These are phyloP conservation scores for Teleopsis dalmanni DNA, from an alignment of 1,140 invertebrate genomes.

Conservation along the genomic window DNA sequence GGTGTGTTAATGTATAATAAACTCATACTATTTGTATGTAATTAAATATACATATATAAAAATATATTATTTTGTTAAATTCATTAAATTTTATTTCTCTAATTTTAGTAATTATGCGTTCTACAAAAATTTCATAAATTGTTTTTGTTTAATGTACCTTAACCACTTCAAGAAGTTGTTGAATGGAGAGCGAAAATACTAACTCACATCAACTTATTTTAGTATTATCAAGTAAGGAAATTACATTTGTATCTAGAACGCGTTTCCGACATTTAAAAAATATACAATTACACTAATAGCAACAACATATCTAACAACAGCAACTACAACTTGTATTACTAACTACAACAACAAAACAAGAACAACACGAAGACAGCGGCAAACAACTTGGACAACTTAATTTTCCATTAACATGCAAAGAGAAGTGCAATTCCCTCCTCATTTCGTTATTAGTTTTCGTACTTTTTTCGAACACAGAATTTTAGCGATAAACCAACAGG, in stretches of 20 bases:
- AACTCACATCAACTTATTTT: too few relatives aligned
- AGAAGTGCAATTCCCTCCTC: not conserved
- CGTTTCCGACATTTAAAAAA: constrained; percentile 8
- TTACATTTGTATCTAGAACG: constrained; percentile 9
- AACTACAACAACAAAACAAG: constrained; percentile 4
- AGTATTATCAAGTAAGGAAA: constrained; percentile 4
- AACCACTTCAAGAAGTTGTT: not conserved
- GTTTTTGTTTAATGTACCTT: not conserved
- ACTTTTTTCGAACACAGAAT: too few relatives aligned
- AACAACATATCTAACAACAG: not conserved
- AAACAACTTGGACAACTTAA: constrained; percentile 10
- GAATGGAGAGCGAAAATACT: too few relatives aligned
- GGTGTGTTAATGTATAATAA: too few relatives aligned
- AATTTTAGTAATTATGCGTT: not conserved
- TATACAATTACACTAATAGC: not conserved
- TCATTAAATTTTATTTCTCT: too few relatives aligned
- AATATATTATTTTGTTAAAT: not conserved
- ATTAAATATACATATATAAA: too few relatives aligned
- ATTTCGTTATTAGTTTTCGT: too few relatives aligned
- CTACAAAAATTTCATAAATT: not conserved
- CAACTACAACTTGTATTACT: not conserved
- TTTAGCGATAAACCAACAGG: too few relatives aligned
- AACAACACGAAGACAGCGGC: too few relatives aligned
- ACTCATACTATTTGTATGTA: too few relatives aligned
- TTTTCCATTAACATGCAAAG: constrained; percentile 8